Conservation (phyloP, 2,113 vertebrate genomes). For the Psettodes erumei region DNA sequence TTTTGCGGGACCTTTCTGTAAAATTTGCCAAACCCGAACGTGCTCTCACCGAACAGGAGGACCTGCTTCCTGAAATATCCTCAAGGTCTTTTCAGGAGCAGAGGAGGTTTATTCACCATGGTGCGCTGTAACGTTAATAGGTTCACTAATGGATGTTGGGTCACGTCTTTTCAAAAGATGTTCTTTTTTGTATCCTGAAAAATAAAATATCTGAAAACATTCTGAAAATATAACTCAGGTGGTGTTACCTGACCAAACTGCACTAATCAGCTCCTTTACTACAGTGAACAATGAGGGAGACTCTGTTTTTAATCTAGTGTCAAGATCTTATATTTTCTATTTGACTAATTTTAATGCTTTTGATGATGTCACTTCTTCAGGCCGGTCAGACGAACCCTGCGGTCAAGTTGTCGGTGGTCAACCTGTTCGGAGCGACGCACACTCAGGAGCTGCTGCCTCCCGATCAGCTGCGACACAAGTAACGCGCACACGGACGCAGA, state of each 20-base stretch:
- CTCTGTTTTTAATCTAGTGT: too few species aligned
- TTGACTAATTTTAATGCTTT: too few species aligned
- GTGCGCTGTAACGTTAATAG: not conserved
- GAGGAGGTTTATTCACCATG: not conserved
- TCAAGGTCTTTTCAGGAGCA: not conserved
- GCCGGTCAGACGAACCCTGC: conserved; percentile 93
- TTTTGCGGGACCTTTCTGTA: not conserved
- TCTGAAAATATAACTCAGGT: not conserved
- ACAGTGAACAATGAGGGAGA: too few species aligned
- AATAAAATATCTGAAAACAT: not conserved
- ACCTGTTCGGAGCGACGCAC: conserved; percentile 93
- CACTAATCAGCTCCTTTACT: too few species aligned
- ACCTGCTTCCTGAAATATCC: not conserved
- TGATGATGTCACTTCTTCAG: conserved; percentile 77
- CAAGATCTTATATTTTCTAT: not conserved
- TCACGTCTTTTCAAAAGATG: not conserved
- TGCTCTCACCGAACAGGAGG: too few species aligned
- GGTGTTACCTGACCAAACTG: too few species aligned
- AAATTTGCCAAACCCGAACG: not conserved
- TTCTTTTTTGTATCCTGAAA: not conserved
- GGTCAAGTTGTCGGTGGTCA: conserved; percentile 92
- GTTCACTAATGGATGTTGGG: conserved; percentile 15
- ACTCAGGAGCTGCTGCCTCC: conserved; percentile 94
- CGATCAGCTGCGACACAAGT: conserved; percentile 80
- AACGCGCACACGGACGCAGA: conserved; percentile 12